Evolutionary conservation across 2,888 invertebrate genomes (phyloP), one percentile per base, ranked within the genome.

Genomic region (Thymelicus acteon): DNA sequence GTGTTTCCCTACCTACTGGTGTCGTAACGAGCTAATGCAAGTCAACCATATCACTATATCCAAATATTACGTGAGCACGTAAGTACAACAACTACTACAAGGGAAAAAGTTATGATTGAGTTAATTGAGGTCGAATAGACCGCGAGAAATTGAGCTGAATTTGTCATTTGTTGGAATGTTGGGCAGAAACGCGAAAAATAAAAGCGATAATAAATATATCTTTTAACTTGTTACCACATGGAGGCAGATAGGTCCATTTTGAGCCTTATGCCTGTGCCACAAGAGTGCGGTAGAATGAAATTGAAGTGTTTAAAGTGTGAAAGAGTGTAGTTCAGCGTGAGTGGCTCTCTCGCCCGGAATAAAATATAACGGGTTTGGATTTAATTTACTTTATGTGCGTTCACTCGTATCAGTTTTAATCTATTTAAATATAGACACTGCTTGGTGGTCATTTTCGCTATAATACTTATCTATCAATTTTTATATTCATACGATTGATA

Each of bases 321-420:
- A 52, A 24, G 19, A 24, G 52, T 10, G 52, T 24, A 24, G n/a
- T 52, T 19, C 52, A 52, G 19, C 19, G 52, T 52, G 10, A 52
- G 3, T 19, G 52, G 19, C 10, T 10, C 65, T 44, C 60, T 47
- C 60, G 54, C 4, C 63, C 58, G 65, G 60, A 65, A 65, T 52
- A 52, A 52, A 52, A 52, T 52, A 52, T 40, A 39, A 40, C 40
- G 37, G 39, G 19, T 52, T 52, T 24, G 19, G 24, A 52, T 52
- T 52, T 52, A 52, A 52, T 52, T 52, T 24, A 52, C 52, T 52
- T 52, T 19, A 52, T 24, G 52, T 24, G 52, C 52, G 52, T 52
- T 52, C 52, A 52, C 8, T 52, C 24, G 52, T 8, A 24, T 10
- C 52, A 24, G 8, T 24, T 52, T 52, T 24, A 52, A 52, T 52